Evolutionary conservation across 2,888 invertebrate genomes (phyloP).

Genomic region (Lysandra coridon): DNA sequence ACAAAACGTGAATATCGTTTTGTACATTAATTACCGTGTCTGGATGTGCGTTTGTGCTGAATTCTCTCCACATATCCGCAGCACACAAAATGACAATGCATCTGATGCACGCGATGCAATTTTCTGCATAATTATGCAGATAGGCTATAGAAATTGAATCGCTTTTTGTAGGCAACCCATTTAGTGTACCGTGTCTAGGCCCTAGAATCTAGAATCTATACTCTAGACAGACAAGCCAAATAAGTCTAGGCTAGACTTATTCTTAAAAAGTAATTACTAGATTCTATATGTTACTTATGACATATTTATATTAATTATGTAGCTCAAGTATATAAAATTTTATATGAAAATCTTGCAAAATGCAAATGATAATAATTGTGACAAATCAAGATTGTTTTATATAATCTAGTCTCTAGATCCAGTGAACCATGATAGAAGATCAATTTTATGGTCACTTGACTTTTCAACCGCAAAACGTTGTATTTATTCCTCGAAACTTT

Average conservation of each 20-base stretch:
- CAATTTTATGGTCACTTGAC: background rate
- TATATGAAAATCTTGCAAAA: background rate
- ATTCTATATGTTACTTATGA: no score
- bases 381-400: background rate
- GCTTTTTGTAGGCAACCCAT: background rate
- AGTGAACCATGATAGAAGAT: background rate
- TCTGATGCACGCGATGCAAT: background rate
- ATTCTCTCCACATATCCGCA: conserved; percentile 3
- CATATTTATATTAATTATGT: no score
- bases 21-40: background rate
- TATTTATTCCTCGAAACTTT: background rate
- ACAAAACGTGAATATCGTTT: background rate
- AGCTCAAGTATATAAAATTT: background rate
- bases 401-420: background rate
- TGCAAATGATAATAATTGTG: background rate
- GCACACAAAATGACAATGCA: conserved; percentile 20
- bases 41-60: background rate
- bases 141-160: background rate
- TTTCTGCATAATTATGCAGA: background rate
- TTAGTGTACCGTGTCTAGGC: background rate
- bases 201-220: no score
- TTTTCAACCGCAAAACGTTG: background rate
- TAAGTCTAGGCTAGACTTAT: background rate
- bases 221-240: no score
- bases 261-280: no score